Evolutionary conservation across 2,888 invertebrate genomes (phyloP).

Genomic region (Drosophila demipolita): DNA sequence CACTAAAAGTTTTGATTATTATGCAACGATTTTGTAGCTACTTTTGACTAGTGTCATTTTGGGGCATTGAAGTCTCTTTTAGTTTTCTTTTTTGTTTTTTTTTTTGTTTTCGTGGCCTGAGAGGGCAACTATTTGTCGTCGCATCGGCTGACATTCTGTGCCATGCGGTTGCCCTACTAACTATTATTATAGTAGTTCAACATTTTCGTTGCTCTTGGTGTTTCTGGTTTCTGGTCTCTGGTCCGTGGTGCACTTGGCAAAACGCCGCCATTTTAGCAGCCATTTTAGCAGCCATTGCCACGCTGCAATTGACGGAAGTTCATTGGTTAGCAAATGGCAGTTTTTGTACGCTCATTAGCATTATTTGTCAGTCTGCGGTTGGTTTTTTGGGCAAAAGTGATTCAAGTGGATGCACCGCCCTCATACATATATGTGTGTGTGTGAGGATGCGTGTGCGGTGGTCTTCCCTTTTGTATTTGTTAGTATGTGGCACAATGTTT

Average conservation of each 20-base stretch:
- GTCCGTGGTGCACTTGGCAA: constrained; percentile 64
- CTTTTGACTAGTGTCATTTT: constrained; percentile 50
- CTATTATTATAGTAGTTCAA: constrained; percentile 72
- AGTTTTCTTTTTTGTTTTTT: neutral
- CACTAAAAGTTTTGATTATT: neutral
- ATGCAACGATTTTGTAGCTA: neutral
- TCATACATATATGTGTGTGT: constrained; percentile 20
- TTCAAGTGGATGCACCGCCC: constrained; percentile 58
- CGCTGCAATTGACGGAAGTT: constrained; percentile 77
- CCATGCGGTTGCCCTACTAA: constrained; percentile 78
- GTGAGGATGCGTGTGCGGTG: constrained; percentile 13
- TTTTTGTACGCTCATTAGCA: constrained; percentile 80
- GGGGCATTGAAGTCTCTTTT: neutral
- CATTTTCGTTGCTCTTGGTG: constrained; percentile 55
- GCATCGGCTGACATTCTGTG: constrained; percentile 46
- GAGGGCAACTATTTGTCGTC: constrained; percentile 12
- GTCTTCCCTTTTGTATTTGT: neutral
- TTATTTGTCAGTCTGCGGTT: constrained; percentile 77
- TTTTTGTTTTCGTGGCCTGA: constrained; percentile 5
- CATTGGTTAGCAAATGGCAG: constrained; percentile 80
- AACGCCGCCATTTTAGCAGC: constrained; percentile 75
- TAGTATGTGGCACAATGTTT: constrained; percentile 15
- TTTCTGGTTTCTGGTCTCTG: constrained; percentile 36
- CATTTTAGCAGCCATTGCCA: constrained; percentile 72
- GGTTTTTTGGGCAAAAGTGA: constrained; percentile 65